Evolutionary conservation across 2,888 invertebrate genomes (phyloP).

Genomic region (Netelia inedita): DNA sequence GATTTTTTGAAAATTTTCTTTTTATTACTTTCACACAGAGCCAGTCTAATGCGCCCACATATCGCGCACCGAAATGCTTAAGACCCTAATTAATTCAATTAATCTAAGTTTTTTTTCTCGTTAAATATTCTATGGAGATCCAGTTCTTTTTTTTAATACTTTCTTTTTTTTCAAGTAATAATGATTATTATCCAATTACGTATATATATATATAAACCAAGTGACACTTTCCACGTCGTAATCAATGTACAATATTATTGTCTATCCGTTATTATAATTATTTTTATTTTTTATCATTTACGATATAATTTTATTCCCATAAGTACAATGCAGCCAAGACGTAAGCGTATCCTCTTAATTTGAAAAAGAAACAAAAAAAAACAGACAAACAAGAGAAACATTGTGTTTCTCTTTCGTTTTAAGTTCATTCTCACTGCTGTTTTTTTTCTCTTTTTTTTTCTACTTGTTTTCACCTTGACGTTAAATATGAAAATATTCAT

Average conservation of each 20-base stretch:
- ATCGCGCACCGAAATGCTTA: slow-evolving; percentile 66
- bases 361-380: slow-evolving; percentile 40
- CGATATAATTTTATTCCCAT: slow-evolving; percentile 61
- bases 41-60: slow-evolving; percentile 60
- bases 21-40: slow-evolving; percentile 34
- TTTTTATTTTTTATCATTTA: slow-evolving; percentile 46
- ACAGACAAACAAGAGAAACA: neutral
- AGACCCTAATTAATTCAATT: slow-evolving; percentile 57
- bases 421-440: slow-evolving; percentile 42
- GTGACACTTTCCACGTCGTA: slow-evolving; percentile 61
- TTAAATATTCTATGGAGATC: slow-evolving; percentile 63
- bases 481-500: slow-evolving; percentile 51
- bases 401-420: slow-evolving; percentile 48
- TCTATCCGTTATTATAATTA: slow-evolving; percentile 47
- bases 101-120: slow-evolving; percentile 47
- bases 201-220: slow-evolving; percentile 46
- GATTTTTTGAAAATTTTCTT: neutral
- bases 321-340: slow-evolving; percentile 79
- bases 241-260: slow-evolving; percentile 60
- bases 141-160: slow-evolving; percentile 62
- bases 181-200: slow-evolving; percentile 56
- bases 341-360: slow-evolving; percentile 75
- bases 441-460: slow-evolving; percentile 50
- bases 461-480: slow-evolving; percentile 43
- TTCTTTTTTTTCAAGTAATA: slow-evolving; percentile 33